Percentiles rank a stretch among this genome's conserved stretches.
phyloP scores from a whole-genome alignment of 2,113 vertebrate genomes.

The Caloenas nicobarica region DNA sequence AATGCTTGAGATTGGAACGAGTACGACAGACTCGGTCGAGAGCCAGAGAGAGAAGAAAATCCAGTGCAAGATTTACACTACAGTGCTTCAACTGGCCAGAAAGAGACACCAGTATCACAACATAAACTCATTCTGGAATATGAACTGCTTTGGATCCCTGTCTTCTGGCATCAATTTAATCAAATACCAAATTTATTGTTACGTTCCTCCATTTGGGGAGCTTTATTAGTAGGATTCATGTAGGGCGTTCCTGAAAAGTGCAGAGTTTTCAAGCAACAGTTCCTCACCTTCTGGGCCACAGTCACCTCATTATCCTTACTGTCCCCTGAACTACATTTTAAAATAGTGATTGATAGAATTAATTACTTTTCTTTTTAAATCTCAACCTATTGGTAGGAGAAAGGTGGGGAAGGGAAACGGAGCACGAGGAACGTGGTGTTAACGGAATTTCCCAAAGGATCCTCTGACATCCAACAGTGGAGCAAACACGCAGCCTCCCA shows the following conservation, averaged over 20 bases:
- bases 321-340: background rate
- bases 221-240: background rate
- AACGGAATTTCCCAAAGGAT: background rate
- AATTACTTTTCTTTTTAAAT: background rate
- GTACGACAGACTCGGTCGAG: rapidly evolving
- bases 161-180: background rate
- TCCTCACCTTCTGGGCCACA: rapidly evolving
- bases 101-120: background rate
- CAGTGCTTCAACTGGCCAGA: background rate
- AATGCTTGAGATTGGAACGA: background rate
- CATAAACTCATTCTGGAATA: background rate
- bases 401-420: background rate
- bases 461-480: background rate
- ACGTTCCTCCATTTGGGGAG: background rate
- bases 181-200: background rate
- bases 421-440: rapidly evolving
- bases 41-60: background rate
- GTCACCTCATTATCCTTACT: background rate
- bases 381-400: background rate
- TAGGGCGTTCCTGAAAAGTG: background rate
- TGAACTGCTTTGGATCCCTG: background rate
- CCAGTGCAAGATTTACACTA: too few species aligned
- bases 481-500: background rate
- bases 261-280: background rate
- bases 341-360: background rate